phyloP scores from a whole-genome alignment of 2,797 vertebrate species.

The Malacoctenus gilli region DNA sequence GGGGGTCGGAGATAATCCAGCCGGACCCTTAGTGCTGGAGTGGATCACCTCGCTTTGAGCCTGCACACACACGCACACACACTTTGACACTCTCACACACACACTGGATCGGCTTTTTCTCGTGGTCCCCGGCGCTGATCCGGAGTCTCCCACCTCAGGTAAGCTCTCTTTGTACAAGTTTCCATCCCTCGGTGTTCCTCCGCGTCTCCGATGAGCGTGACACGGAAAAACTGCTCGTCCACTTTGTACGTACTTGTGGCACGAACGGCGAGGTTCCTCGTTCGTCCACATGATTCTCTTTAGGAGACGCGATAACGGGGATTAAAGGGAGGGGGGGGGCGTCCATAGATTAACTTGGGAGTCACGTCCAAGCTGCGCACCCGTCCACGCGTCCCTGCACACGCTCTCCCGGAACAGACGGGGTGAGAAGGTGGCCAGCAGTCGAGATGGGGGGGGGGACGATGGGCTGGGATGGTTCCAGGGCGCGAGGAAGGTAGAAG shows the following conservation, averaged over 20 bases:
- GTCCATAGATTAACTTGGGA: slow-evolving; percentile 25
- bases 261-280: too few species aligned
- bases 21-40: slow-evolving; percentile 37
- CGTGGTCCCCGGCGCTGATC: too few species aligned
- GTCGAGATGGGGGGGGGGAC: too few species aligned
- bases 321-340: background rate
- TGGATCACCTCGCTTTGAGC: slow-evolving; percentile 16
- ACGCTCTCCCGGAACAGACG: too few species aligned
- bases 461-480: too few species aligned
- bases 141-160: slow-evolving; percentile 56
- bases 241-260: too few species aligned
- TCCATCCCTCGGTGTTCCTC: slow-evolving; percentile 12
- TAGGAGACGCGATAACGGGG: background rate
- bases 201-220: background rate
- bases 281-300: background rate
- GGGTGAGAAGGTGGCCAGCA: too few species aligned
- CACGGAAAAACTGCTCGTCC: too few species aligned
- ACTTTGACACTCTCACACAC: too few species aligned
- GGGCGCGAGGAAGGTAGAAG: too few species aligned
- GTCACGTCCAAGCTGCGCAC: slow-evolving; percentile 30
- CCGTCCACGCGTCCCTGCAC: background rate
- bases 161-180: slow-evolving; percentile 58
- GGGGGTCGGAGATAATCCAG: slow-evolving; percentile 35
- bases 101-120: slow-evolving; percentile 1
- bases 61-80: background rate